A percentile compares a stretch with the other conserved stretches of the same genome.
Evolutionary conservation across 2,888 invertebrate species (phyloP).

Genomic region (Diabrotica balteata): DNA sequence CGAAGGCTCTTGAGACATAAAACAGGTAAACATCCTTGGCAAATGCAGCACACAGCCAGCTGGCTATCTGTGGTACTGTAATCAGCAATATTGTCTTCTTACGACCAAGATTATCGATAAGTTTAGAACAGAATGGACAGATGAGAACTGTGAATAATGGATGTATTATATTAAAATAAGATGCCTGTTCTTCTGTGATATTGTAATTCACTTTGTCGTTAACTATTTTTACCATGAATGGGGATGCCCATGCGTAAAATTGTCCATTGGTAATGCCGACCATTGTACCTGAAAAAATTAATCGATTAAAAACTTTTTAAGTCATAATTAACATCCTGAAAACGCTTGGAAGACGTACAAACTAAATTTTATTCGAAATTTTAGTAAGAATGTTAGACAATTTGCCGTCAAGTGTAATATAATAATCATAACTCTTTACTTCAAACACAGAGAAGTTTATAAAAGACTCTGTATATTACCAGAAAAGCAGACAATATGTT

Average conservation of each 20-base stretch:
- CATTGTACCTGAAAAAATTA: neutral
- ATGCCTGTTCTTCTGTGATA: neutral
- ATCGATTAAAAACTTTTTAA: too few species aligned
- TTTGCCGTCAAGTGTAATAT: too few species aligned
- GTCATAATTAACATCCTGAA: too few species aligned
- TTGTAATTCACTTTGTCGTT: neutral
- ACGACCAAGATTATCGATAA: neutral
- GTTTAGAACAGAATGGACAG: neutral
- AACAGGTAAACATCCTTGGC: neutral
- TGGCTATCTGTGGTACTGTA: neutral
- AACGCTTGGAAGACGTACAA: too few species aligned
- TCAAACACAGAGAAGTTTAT: too few species aligned
- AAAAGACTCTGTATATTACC: too few species aligned
- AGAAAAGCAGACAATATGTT: too few species aligned
- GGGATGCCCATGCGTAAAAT: neutral
- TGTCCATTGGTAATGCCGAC: neutral
- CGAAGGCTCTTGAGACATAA: neutral
- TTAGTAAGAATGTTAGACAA: too few species aligned
- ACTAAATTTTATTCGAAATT: too few species aligned
- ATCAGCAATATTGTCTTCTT: neutral
- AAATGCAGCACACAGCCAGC: neutral
- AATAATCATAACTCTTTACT: too few species aligned
- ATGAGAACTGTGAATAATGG: neutral
- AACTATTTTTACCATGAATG: neutral
- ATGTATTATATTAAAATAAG: neutral